Evolutionary conservation across 2,113 vertebrate species (phyloP).

Genomic region (Meleagris gallopavo): DNA sequence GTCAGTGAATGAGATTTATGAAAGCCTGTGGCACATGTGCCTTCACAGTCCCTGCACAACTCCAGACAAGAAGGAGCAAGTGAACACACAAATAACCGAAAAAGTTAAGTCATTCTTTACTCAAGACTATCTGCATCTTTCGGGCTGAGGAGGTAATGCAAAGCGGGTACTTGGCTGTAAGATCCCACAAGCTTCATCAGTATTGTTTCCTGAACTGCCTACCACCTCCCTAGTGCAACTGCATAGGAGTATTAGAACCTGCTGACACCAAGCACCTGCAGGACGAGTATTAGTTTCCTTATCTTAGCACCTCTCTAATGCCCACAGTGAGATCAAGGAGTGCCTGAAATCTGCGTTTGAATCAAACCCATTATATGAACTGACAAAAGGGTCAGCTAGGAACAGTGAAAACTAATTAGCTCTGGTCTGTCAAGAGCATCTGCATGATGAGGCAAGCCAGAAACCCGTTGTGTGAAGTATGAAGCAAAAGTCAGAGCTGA

Average conservation of each 20-base stretch:
- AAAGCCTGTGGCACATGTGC: not conserved
- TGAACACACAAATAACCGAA: not conserved
- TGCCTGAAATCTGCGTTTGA: not conserved
- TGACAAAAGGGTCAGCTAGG: not conserved
- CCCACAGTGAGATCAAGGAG: not conserved
- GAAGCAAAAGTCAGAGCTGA: not conserved
- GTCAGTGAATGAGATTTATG: not conserved
- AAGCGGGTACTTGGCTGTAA: not conserved
- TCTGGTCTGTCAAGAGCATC: not conserved
- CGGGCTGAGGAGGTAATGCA: not conserved
- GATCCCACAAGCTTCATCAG: not conserved
- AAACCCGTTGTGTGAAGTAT: not conserved
- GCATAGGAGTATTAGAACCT: rapidly evolving
- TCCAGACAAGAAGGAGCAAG: not conserved
- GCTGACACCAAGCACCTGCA: not conserved
- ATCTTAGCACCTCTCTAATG: not conserved
- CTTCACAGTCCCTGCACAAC: not conserved
- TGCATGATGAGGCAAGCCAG: not conserved
- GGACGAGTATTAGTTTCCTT: not conserved
- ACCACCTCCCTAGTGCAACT: not conserved
- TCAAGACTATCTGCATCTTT: not conserved
- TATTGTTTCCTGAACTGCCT: not conserved
- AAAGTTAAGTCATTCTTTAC: not conserved
- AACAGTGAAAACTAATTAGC: slow-evolving; percentile 15
- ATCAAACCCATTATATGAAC: not conserved